These are phyloP conservation scores for Horisme vitalbata DNA, from an alignment of 2,888 invertebrate species.

Conservation along the genomic window DNA sequence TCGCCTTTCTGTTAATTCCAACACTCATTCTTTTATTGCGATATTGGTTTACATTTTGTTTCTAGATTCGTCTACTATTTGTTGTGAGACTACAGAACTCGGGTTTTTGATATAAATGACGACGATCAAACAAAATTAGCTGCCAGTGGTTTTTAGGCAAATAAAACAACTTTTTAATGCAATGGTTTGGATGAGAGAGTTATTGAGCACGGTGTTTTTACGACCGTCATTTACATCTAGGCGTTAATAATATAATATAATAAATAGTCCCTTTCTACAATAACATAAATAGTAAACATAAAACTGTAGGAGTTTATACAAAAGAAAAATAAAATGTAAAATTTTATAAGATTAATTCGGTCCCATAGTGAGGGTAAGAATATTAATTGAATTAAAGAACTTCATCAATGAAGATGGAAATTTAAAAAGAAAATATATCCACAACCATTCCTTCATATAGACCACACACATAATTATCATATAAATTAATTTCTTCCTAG, in stretches of 20 bases:
- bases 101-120: constrained; percentile 49
- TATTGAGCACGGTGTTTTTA: constrained; percentile 32
- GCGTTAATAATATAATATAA: constrained; percentile 62
- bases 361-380: constrained; percentile 41
- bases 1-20: constrained; percentile 81
- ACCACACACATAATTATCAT: constrained; percentile 55
- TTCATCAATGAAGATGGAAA: constrained; percentile 18
- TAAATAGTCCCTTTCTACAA: constrained; percentile 73
- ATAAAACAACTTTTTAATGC: constrained; percentile 1
- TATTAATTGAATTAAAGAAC: constrained; percentile 10
- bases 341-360: constrained; percentile 43
- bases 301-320: constrained; percentile 71
- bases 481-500: constrained; percentile 69
- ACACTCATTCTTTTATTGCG: constrained; percentile 83
- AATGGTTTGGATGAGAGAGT: constrained; percentile 1
- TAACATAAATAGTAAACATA: constrained; percentile 76
- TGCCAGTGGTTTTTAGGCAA: constrained; percentile 1
- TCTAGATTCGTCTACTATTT: constrained; percentile 73
- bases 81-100: constrained; percentile 79
- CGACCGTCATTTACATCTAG: constrained; percentile 57
- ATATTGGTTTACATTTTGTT: constrained; percentile 74
- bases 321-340: constrained; percentile 52
- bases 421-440: constrained; percentile 37
- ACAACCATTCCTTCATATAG: constrained; percentile 68
- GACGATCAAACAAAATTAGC: constrained; percentile 41